Evolutionary conservation across 2,888 invertebrate genomes (phyloP).

Genomic region (Xylota sylvarum): DNA sequence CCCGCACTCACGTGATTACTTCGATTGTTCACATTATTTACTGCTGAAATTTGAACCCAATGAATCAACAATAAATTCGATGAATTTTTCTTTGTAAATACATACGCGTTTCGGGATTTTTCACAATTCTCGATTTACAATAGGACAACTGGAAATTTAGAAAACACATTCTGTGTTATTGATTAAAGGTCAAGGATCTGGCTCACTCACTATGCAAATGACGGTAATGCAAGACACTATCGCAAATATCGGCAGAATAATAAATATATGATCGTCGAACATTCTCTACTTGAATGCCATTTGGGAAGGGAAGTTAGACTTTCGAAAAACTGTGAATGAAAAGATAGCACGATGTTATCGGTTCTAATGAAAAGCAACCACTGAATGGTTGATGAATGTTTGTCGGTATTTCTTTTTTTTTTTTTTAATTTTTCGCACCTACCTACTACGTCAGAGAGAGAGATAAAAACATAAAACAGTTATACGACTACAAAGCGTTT

Average conservation of each 20-base stretch:
- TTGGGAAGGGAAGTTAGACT: not conserved
- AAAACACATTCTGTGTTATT: conserved; percentile 39
- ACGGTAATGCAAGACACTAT: conserved; percentile 26
- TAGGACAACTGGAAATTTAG: conserved; percentile 55
- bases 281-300: conserved; percentile 5
- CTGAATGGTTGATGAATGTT: conserved; percentile 30
- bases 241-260: conserved; percentile 39
- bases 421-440: conserved; percentile 16
- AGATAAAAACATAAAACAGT: conserved; percentile 14
- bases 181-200: not conserved
- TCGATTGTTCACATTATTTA: conserved; percentile 13
- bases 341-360: conserved; percentile 33
- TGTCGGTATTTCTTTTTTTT: not conserved
- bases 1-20: not conserved
- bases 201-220: conserved; percentile 61
- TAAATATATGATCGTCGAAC: conserved; percentile 32
- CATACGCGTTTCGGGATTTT: conserved; percentile 35
- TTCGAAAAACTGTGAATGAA: not conserved
- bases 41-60: conserved; percentile 18
- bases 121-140: conserved; percentile 50
- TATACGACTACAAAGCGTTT: conserved; percentile 16
- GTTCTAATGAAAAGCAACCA: conserved; percentile 28
- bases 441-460: not conserved
- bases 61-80: not conserved
- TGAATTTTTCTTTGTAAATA: not conserved